Percentiles rank a stretch among this genome's conserved stretches.
phyloP scores from a whole-genome alignment of 1,140 invertebrate genomes.

The Chrysopa pallens region DNA sequence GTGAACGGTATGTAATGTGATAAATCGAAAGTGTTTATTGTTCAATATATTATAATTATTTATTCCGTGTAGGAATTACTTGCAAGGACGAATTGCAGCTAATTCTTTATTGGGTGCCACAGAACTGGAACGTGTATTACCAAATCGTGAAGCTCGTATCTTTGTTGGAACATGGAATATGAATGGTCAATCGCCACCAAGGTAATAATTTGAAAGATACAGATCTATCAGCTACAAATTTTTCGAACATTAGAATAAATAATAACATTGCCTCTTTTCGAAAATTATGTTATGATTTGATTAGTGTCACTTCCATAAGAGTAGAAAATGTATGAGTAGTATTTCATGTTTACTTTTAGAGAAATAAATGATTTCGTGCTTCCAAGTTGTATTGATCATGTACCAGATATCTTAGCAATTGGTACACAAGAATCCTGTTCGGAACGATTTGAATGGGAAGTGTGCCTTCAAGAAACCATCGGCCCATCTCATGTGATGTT shows the following conservation, averaged over 20 bases:
- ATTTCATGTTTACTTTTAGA: conserved; percentile 20
- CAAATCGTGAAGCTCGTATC: conserved; percentile 64
- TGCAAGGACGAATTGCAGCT: conserved; percentile 57
- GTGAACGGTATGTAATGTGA: conserved; percentile 33
- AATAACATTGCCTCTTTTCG: no score
- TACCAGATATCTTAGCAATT: conserved; percentile 81
- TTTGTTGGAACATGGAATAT: conserved; percentile 95
- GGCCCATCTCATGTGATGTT: conserved; percentile 78
- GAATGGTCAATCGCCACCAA: conserved; percentile 67
- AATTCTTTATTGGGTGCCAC: conserved; percentile 61
- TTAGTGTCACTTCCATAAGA: background rate
- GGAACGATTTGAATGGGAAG: conserved; percentile 77
- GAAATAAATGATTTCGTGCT: conserved; percentile 78
- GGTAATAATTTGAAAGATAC: no score
- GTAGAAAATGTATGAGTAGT: no score
- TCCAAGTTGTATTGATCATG: conserved; percentile 60
- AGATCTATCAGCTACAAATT: no score
- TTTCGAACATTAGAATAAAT: no score
- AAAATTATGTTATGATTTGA: background rate
- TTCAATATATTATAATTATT: background rate
- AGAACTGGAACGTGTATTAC: conserved; percentile 73
- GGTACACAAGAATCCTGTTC: conserved; percentile 84
- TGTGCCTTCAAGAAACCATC: conserved; percentile 74
- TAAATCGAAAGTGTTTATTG: background rate
- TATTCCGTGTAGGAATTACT: conserved; percentile 39